A percentile compares a stretch with the other conserved stretches of the same genome.
Evolutionary conservation across 1,140 invertebrate genomes (phyloP).

Genomic region (Hyphantria cunea): DNA sequence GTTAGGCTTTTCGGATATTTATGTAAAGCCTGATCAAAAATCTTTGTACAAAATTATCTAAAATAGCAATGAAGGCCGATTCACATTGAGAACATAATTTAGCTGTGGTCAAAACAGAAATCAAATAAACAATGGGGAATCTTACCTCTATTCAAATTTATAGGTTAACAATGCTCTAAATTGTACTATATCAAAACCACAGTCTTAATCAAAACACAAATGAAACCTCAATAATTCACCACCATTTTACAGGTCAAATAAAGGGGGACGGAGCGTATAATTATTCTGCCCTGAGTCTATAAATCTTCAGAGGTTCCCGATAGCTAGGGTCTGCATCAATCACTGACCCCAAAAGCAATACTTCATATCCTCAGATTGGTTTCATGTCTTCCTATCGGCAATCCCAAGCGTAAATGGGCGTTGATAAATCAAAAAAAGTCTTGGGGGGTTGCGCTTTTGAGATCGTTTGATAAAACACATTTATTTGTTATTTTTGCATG

Average conservation of each 20-base stretch:
- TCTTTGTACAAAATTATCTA: no score
- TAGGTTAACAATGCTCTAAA: no score
- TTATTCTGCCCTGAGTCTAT: constrained; percentile 15
- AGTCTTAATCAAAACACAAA: not conserved
- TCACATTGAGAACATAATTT: no score
- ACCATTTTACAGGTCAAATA: constrained; percentile 18
- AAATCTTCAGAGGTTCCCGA: constrained; percentile 24
- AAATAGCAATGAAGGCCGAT: no score
- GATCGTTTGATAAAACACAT: no score
- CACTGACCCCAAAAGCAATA: constrained; percentile 10
- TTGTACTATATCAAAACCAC: no score
- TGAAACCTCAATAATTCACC: constrained; percentile 15
- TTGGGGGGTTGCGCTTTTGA: not conserved
- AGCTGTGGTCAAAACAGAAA: no score
- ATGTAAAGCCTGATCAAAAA: no score
- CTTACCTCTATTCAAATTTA: no score
- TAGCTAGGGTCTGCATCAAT: constrained; percentile 21
- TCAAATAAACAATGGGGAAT: no score
- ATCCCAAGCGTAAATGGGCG: constrained; percentile 18
- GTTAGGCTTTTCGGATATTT: no score
- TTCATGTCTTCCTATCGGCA: constrained; percentile 17
- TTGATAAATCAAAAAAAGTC: not conserved
- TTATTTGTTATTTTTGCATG: no score
- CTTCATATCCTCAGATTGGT: constrained; percentile 26
- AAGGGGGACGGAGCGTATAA: constrained; percentile 16